Evolutionary conservation across 2,113 vertebrate genomes (phyloP), one percentile per base, ranked within the genome.

Genomic region (Cyrtonyx montezumae): DNA sequence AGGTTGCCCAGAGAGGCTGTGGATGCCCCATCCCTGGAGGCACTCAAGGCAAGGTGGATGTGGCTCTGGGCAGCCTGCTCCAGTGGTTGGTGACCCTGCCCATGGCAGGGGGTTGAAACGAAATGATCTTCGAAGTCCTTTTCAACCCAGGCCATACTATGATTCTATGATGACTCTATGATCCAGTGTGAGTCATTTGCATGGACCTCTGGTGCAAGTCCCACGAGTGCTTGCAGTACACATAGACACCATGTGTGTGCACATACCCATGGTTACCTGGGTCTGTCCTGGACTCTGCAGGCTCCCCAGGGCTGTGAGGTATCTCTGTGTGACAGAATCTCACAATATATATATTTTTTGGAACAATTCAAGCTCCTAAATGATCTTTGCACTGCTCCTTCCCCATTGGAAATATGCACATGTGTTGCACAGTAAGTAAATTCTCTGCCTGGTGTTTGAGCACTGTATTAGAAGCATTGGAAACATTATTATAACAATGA

Each of bases 341-440:
- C 23, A 1, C 13, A 45, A n/a, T 8, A 4, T 2, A 6, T 2
- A 5, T 15, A 18, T 0, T 3, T 3, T 34, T 7, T 5, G 40
- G 23, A 46, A 11, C 12, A 28, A 8, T 10, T 16, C 30, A 34
- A 21, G 63, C 36, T 80, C 36, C 62, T 25, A 3, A 11, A 23
- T 2, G 18, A 7, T 5, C 2, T 9, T 11, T 17, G 34, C 6
- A 3, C 6, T n/a, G 22, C 19, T 10, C 23, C 32, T 23, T 65
- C 32, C 32, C 66, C 48, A 6, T 8, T 3, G 55, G 13, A 13
- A 22, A 59, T 4, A 5, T 8, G 6, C 34, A 30, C 0, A 0
- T 15, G 34, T 11, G 14, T n/a, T 28, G 15, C 26, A 2, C 23
- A 7, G 49, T 19, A 45, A n/a, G 48, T n/a, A 13, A 13, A 10